Percentiles rank a stretch among this genome's conserved stretches.
These are phyloP conservation scores for Helostoma temminkii DNA, from an alignment of 2,797 vertebrate genomes.

Conservation along the genomic window DNA sequence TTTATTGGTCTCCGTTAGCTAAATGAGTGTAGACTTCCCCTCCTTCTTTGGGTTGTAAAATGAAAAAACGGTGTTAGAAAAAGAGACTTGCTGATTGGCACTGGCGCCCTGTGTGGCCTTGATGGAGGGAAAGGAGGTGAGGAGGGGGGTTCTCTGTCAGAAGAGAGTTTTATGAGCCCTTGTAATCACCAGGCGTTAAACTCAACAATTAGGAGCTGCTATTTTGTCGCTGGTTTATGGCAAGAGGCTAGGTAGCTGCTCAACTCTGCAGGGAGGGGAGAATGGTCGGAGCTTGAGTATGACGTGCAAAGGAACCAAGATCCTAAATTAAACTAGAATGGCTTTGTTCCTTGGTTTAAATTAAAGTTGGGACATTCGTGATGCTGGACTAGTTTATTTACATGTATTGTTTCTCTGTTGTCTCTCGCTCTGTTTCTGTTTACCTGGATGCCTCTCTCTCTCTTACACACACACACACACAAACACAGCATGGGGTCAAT, in stretches of 20 bases:
- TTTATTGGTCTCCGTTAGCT: slow-evolving; percentile 82
- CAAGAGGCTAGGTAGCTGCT: slow-evolving; percentile 44
- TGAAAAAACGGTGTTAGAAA: slow-evolving; percentile 57
- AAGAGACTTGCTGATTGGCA: slow-evolving; percentile 76
- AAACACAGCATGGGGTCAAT: slow-evolving; percentile 13
- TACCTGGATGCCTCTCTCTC: too few species aligned
- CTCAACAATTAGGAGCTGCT: slow-evolving; percentile 87
- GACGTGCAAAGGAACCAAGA: background rate
- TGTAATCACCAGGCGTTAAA: slow-evolving; percentile 86
- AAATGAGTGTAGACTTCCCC: slow-evolving; percentile 76
- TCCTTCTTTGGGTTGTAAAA: slow-evolving; percentile 72
- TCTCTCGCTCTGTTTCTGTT: background rate
- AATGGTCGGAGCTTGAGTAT: slow-evolving; percentile 5
- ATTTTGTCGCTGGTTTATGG: slow-evolving; percentile 80
- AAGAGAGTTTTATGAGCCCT: slow-evolving; percentile 80
- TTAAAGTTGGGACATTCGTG: background rate
- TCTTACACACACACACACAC: too few species aligned
- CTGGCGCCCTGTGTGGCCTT: slow-evolving; percentile 82
- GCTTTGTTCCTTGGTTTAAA: background rate
- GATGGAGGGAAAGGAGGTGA: slow-evolving; percentile 37
- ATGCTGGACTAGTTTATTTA: background rate
- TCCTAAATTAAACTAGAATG: background rate
- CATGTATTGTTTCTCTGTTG: background rate
- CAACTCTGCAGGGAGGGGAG: slow-evolving; percentile 3
- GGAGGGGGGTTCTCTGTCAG: slow-evolving; percentile 39